Conservation (phyloP, 1,140 invertebrate genomes). For the Drosophila tsacasi region DNA sequence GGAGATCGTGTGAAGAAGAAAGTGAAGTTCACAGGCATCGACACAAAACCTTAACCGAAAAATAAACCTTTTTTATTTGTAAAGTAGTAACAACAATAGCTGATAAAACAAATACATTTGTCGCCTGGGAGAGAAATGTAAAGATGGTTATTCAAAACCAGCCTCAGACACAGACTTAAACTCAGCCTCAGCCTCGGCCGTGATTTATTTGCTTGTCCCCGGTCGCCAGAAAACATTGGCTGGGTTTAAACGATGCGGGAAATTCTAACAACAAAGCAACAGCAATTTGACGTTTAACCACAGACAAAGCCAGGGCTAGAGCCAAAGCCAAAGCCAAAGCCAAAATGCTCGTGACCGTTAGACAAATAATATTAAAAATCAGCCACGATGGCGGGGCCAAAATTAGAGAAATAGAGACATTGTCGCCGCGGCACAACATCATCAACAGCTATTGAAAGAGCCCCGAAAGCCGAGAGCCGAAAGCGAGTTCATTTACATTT, state of each 20-base stretch:
- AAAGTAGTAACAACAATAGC: constrained; percentile 72
- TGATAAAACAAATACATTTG: constrained; percentile 83
- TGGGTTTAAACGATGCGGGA: constrained; percentile 79
- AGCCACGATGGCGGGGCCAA: constrained; percentile 54
- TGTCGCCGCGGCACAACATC: constrained; percentile 78
- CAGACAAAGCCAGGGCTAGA: constrained; percentile 41
- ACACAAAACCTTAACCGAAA: constrained; percentile 37
- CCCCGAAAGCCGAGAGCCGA: constrained; percentile 32
- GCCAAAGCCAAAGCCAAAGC: constrained; percentile 42
- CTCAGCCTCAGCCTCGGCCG: constrained; percentile 32
- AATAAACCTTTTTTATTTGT: constrained; percentile 53
- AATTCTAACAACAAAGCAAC: constrained; percentile 71
- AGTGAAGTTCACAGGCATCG: constrained; percentile 75
- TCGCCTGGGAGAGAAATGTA: constrained; percentile 71
- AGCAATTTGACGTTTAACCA: constrained; percentile 59
- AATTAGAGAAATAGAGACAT: constrained; percentile 81
- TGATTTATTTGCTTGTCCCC: constrained; percentile 80
- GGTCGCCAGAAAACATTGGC: constrained; percentile 73
- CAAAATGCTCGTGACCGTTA: constrained; percentile 81
- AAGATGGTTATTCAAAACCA: constrained; percentile 77
- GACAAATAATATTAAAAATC: constrained; percentile 82
- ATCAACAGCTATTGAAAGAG: constrained; percentile 79
- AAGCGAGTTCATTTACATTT: constrained; percentile 48
- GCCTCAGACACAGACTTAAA: constrained; percentile 9
- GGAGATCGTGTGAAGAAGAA: constrained; percentile 59